Percentiles rank a stretch among this genome's conserved stretches.
Evolutionary conservation across 2,113 vertebrate species (phyloP).

Genomic region (Mastomys natalensis): DNA sequence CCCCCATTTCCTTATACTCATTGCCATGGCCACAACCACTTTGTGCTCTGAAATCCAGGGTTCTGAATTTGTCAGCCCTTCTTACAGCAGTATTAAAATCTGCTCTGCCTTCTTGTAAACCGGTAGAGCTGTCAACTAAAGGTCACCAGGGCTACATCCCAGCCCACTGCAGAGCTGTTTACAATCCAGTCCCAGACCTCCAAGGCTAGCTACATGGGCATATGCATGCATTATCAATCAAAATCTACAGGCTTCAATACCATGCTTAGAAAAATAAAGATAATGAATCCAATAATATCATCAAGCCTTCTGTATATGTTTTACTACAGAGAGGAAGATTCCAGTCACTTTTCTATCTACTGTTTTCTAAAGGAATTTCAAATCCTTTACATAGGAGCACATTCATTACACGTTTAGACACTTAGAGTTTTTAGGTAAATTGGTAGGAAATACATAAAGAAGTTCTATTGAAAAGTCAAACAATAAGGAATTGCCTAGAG

Average conservation of each 20-base stretch:
- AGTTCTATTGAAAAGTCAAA: no score
- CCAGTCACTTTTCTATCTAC: not conserved
- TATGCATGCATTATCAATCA: not conserved
- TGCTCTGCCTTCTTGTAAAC: not conserved
- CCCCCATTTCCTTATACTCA: not conserved
- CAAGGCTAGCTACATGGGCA: not conserved
- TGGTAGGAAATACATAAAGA: no score
- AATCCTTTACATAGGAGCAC: not conserved
- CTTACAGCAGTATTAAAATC: not conserved
- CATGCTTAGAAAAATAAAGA: not conserved
- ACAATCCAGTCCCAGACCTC: not conserved
- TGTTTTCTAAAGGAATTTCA: not conserved
- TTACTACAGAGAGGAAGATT: slow-evolving; percentile 39
- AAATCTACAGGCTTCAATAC: not conserved
- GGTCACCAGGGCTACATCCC: not conserved
- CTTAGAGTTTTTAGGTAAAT: no score
- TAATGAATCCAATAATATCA: not conserved
- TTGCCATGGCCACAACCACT: not conserved
- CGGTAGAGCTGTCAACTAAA: not conserved
- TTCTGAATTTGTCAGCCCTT: not conserved
- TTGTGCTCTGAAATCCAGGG: not conserved
- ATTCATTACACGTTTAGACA: no score
- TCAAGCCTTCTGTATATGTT: not conserved
- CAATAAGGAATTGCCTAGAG: not conserved
- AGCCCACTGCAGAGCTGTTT: not conserved